Percentiles rank a stretch among this genome's conserved stretches.
Conservation (phyloP, 1,140 invertebrate genomes). For the Drosophila malerkotliana region DNA sequence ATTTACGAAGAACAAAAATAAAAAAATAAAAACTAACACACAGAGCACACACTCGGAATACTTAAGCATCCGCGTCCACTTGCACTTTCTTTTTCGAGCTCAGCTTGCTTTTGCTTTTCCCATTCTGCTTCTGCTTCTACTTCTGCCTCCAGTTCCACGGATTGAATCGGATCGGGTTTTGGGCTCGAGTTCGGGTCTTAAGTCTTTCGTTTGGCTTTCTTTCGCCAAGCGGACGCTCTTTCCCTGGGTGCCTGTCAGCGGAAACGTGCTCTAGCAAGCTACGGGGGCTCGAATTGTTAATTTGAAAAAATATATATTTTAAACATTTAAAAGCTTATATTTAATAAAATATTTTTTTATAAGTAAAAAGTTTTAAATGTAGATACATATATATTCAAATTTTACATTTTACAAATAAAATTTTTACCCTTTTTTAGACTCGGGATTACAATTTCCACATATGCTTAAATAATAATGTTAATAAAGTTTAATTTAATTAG, state of each 20-base stretch:
- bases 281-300: slow-evolving; percentile 3
- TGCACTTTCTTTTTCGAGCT: slow-evolving; percentile 83
- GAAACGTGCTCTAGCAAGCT: slow-evolving; percentile 23
- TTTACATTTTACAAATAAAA: too few species aligned
- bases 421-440: too few species aligned
- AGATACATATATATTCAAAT: too few species aligned
- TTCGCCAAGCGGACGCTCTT: slow-evolving; percentile 58
- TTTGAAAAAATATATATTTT: background rate
- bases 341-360: too few species aligned
- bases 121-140: slow-evolving; percentile 68
- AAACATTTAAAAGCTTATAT: background rate
- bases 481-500: too few species aligned
- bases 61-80: slow-evolving; percentile 83
- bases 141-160: slow-evolving; percentile 20
- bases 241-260: slow-evolving; percentile 28
- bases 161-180: slow-evolving; percentile 12
- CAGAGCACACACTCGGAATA: slow-evolving; percentile 71
- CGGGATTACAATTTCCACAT: too few species aligned
- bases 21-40: slow-evolving; percentile 41
- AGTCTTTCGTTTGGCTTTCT: slow-evolving; percentile 76
- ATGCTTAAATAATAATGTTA: too few species aligned
- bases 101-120: slow-evolving; percentile 58
- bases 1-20: slow-evolving; percentile 53
- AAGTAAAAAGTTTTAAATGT: too few species aligned
- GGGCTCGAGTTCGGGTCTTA: slow-evolving; percentile 62